These are phyloP conservation scores for Agrotis clavis DNA, from an alignment of 2,888 invertebrate species.

Conservation along the genomic window DNA sequence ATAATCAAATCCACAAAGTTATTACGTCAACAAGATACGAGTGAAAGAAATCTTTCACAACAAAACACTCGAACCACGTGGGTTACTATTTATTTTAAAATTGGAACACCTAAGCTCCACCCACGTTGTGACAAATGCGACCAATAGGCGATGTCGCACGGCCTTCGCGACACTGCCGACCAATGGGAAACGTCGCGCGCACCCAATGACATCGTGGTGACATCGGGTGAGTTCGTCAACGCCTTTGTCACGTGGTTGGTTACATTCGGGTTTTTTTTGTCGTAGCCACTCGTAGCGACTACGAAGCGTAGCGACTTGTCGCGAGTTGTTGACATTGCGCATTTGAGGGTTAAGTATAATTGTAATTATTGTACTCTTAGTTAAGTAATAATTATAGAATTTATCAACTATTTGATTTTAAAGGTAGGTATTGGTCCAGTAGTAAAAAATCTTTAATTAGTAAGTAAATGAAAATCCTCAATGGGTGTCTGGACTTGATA, in stretches of 20 bases:
- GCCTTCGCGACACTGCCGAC: constrained; percentile 84
- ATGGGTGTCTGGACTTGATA: too few relatives aligned
- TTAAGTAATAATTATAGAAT: too few relatives aligned
- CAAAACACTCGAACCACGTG: constrained; percentile 55
- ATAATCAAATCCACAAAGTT: background rate
- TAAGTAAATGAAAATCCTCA: too few relatives aligned
- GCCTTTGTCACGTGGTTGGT: constrained; percentile 81
- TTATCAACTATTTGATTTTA: too few relatives aligned
- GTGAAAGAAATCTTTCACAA: background rate
- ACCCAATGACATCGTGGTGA: constrained; percentile 89
- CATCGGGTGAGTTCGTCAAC: constrained; percentile 81
- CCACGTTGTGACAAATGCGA: constrained; percentile 82
- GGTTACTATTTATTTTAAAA: constrained; percentile 73
- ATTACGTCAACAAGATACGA: background rate
- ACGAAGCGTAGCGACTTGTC: constrained; percentile 1
- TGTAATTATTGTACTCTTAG: background rate
- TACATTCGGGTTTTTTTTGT: constrained; percentile 45
- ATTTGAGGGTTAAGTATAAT: constrained; percentile 3
- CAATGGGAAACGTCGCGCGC: constrained; percentile 82
- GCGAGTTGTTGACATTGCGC: background rate
- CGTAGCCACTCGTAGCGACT: constrained; percentile 24
- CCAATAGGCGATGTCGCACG: constrained; percentile 87
- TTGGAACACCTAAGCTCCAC: constrained; percentile 78
- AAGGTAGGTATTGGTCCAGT: too few relatives aligned
- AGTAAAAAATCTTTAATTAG: too few relatives aligned